These are phyloP conservation scores for Solenodon paradoxus DNA, from an alignment of 2,113 vertebrate species.

Conservation along the genomic window DNA sequence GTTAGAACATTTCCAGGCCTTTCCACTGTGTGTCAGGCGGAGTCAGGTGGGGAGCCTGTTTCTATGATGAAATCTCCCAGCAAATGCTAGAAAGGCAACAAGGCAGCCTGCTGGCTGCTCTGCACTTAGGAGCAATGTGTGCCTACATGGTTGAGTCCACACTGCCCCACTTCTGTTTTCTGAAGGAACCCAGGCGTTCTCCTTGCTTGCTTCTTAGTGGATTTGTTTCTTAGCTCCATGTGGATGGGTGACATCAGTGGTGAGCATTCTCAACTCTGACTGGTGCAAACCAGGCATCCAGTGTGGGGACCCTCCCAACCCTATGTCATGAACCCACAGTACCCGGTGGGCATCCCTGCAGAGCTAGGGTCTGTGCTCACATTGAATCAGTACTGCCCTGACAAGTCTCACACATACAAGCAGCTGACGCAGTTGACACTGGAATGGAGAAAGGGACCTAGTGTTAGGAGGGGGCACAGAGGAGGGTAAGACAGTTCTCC, in stretches of 20 bases:
- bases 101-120: not conserved
- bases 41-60: not conserved
- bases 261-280: not conserved
- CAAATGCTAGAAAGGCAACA: not conserved
- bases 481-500: not conserved
- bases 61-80: not conserved
- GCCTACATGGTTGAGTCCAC: rapidly evolving
- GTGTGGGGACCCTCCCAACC: not conserved
- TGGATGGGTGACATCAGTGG: not conserved
- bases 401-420: not conserved
- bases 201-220: not conserved
- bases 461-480: not conserved
- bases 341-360: not conserved
- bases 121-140: not conserved
- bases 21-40: not conserved
- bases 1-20: not conserved
- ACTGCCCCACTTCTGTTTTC: not conserved
- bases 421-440: not conserved
- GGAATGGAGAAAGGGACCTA: not conserved
- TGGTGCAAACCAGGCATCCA: not conserved
- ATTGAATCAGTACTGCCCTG: not conserved
- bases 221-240: rapidly evolving
- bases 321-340: not conserved
- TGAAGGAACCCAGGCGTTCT: conserved; percentile 7
- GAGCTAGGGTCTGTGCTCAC: not conserved